Evolutionary conservation across 2,888 invertebrate genomes (phyloP).

Genomic region (Campaea margaritaria): DNA sequence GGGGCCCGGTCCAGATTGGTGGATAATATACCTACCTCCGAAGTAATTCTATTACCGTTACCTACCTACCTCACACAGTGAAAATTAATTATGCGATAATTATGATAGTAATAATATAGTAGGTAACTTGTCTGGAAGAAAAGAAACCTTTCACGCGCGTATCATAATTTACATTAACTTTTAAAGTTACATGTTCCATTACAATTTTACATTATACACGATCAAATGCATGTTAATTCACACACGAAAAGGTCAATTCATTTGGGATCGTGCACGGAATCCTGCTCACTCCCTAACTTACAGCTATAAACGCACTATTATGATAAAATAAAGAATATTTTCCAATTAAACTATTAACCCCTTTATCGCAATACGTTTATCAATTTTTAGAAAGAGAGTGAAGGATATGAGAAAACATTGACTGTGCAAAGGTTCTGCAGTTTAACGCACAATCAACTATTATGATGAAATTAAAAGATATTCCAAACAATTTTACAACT

Average conservation of each 20-base stretch:
- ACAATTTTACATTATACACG: not conserved
- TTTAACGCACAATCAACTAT: not conserved
- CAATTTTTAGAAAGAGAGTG: not conserved
- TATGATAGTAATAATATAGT: too few relatives aligned
- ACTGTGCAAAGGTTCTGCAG: not conserved
- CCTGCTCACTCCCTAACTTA: not conserved
- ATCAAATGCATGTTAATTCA: constrained; percentile 6
- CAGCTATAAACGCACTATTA: not conserved
- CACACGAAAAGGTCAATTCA: constrained; percentile 7
- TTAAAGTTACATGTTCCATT: not conserved
- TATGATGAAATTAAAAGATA: too few relatives aligned
- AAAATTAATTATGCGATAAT: too few relatives aligned
- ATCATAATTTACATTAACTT: constrained; percentile 4
- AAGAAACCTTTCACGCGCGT: not conserved
- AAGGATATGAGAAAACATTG: not conserved
- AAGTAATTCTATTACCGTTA: too few relatives aligned
- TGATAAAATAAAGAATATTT: not conserved
- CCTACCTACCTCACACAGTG: too few relatives aligned
- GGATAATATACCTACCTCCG: too few relatives aligned
- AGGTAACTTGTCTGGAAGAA: not conserved
- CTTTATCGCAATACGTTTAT: constrained; percentile 2
- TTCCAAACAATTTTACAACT: too few relatives aligned
- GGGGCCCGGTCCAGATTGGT: too few relatives aligned
- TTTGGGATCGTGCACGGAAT: constrained; percentile 5
- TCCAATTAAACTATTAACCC: not conserved